Conservation (phyloP, 2,797 vertebrate genomes). For the Acropternis orthonyx region DNA sequence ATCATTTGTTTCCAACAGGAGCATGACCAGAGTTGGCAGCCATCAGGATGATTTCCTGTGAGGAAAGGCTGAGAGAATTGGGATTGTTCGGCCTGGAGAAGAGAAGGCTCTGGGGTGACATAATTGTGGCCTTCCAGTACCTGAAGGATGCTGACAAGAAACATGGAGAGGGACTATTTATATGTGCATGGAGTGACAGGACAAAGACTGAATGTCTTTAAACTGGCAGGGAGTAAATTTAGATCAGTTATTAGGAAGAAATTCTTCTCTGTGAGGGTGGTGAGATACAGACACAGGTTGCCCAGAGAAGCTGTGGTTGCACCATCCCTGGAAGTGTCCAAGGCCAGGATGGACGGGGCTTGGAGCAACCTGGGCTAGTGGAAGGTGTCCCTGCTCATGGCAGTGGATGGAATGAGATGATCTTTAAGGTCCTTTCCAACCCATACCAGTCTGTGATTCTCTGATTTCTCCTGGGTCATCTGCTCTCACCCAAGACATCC, state of each 20-base stretch:
- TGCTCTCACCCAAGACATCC: fast-evolving
- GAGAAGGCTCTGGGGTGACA: background rate
- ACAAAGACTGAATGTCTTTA: background rate
- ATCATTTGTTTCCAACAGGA: background rate
- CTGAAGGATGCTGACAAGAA: background rate
- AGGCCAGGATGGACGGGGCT: background rate
- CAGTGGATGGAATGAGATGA: background rate
- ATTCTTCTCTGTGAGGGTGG: background rate
- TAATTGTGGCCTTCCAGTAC: background rate
- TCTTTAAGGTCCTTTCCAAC: background rate
- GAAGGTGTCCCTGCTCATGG: background rate
- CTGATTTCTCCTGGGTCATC: background rate
- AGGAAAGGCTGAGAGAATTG: background rate
- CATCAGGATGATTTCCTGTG: background rate
- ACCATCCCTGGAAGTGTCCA: background rate
- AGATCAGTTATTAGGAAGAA: background rate
- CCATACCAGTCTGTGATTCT: background rate
- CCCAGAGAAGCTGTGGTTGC: background rate
- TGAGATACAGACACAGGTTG: fast-evolving
- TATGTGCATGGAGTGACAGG: background rate
- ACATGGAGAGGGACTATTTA: background rate
- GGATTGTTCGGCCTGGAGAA: background rate
- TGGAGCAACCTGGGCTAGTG: background rate
- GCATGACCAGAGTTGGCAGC: background rate
- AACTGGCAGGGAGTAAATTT: background rate